Evolutionary conservation across 2,113 vertebrate species (phyloP).

Genomic region (Gymnogyps californianus): DNA sequence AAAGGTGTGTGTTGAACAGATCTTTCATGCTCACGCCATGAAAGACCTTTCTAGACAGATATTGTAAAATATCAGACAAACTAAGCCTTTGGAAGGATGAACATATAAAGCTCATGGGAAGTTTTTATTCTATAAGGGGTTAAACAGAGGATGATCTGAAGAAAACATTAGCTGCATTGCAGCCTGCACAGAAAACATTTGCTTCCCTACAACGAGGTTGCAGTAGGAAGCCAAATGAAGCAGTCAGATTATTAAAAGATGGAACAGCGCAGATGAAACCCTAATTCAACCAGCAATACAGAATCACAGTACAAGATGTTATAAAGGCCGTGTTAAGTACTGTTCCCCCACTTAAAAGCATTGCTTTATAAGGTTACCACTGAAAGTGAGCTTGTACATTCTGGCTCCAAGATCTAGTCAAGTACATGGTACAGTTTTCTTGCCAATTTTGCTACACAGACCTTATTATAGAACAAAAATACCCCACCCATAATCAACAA

Average conservation of each 20-base stretch:
- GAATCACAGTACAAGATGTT: background rate
- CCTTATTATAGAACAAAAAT: conserved; percentile 43
- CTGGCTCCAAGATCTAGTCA: conserved; percentile 3
- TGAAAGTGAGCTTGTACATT: background rate
- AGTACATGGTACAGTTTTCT: conserved; percentile 1
- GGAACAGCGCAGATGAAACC: background rate
- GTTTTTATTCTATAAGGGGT: background rate
- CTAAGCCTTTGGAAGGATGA: background rate
- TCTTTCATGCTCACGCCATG: background rate
- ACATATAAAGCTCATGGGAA: background rate
- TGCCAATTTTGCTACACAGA: conserved; percentile 25
- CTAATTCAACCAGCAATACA: background rate
- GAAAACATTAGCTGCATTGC: background rate
- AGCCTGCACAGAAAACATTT: background rate
- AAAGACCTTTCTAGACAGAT: background rate
- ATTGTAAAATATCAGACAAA: background rate
- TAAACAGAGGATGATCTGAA: background rate
- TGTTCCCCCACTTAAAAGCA: conserved; percentile 13
- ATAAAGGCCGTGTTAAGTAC: background rate
- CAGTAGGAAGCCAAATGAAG: background rate
- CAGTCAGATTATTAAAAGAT: background rate
- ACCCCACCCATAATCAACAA: conserved; percentile 9
- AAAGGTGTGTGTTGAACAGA: background rate
- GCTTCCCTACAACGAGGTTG: background rate
- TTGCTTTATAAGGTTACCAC: conserved; percentile 54